phyloP scores from a whole-genome alignment of 2,888 invertebrate genomes.

The Luperina testacea region DNA sequence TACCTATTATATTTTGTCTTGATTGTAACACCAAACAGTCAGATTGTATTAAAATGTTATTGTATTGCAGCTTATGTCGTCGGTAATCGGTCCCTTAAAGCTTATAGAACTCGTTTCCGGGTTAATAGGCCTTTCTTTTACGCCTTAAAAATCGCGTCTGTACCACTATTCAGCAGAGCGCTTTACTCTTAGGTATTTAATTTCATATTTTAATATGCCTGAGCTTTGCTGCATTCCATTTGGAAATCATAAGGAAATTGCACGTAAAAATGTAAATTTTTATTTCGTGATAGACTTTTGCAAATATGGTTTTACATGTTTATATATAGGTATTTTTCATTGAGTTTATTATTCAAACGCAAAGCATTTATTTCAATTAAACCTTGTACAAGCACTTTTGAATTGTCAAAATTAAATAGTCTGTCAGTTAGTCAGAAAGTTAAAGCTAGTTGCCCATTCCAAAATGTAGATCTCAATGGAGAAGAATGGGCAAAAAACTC shows the following conservation, averaged over 20 bases:
- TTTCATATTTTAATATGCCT: constrained; percentile 24
- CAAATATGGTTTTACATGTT: background rate
- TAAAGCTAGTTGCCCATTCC: too few relatives aligned
- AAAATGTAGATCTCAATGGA: too few relatives aligned
- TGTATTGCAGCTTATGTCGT: constrained; percentile 59
- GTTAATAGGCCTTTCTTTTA: constrained; percentile 60
- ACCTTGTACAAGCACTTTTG: too few relatives aligned
- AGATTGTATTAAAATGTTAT: constrained; percentile 29
- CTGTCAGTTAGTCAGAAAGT: too few relatives aligned
- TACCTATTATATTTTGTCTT: constrained; percentile 6
- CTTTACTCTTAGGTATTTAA: constrained; percentile 45
- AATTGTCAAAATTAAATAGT: too few relatives aligned
- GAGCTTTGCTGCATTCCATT: background rate
- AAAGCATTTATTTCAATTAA: too few relatives aligned
- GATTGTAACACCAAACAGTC: constrained; percentile 17
- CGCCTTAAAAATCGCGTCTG: constrained; percentile 18
- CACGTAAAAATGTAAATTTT: background rate
- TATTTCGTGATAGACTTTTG: background rate
- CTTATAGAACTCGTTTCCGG: constrained; percentile 32
- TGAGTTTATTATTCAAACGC: background rate
- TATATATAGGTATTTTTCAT: background rate
- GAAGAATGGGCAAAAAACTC: too few relatives aligned
- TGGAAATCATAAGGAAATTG: background rate
- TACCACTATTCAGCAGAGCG: constrained; percentile 54
- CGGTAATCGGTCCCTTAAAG: constrained; percentile 41